phyloP scores from a whole-genome alignment of 2,888 invertebrate genomes.

The Aspidiotus rigidus region DNA sequence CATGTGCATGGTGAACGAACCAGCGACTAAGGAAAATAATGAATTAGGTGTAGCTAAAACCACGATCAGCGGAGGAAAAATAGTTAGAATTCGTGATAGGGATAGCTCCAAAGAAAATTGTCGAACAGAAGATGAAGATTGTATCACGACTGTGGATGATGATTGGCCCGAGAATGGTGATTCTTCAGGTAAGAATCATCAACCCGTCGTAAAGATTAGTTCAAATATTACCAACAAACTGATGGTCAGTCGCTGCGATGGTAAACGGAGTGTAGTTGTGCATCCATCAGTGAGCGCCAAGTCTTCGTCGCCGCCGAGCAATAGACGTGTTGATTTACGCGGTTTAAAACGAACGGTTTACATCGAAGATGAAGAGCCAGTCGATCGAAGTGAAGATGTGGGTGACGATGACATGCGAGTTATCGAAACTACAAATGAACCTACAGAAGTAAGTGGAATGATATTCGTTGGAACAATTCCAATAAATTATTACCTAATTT shows the following conservation, averaged over 20 bases:
- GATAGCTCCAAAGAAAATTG: not conserved
- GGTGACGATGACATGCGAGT: not conserved
- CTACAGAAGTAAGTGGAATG: not conserved
- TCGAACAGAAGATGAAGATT: not conserved
- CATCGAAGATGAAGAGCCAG: not conserved
- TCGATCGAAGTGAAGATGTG: not conserved
- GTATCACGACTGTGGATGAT: not conserved
- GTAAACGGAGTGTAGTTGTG: conserved; percentile 14
- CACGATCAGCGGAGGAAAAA: not conserved
- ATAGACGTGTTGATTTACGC: conserved; percentile 13
- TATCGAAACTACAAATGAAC: not conserved
- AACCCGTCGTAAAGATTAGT: not conserved
- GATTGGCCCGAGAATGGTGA: not conserved
- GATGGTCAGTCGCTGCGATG: conserved; percentile 8
- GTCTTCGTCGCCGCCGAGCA: not conserved
- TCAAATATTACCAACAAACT: not conserved
- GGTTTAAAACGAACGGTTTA: conserved; percentile 18
- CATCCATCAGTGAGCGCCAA: not conserved
- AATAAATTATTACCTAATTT: not conserved
- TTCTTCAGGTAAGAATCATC: not conserved
- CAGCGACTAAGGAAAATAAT: not conserved
- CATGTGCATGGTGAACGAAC: conserved; percentile 8
- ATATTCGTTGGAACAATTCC: not conserved
- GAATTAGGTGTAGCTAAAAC: not conserved
- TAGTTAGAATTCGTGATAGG: not conserved